Evolutionary conservation across 2,797 vertebrate genomes (phyloP).

Genomic region (Sebastes elongatus): DNA sequence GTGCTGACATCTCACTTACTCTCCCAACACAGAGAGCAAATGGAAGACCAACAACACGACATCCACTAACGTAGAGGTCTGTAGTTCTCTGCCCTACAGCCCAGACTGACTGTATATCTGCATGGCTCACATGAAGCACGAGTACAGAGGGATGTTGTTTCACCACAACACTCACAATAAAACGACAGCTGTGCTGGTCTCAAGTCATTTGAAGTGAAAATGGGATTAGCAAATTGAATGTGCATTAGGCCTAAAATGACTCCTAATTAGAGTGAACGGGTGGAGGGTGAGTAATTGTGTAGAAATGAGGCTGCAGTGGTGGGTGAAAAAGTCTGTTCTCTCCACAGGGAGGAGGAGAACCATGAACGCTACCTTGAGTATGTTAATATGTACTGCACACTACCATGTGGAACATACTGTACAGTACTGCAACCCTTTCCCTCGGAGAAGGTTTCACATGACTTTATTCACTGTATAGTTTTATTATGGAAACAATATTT

Average conservation of each 20-base stretch:
- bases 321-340: slow-evolving; percentile 36
- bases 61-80: slow-evolving; percentile 4
- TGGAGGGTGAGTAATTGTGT: slow-evolving; percentile 49
- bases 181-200: slow-evolving; percentile 68
- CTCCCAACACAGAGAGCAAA: not conserved
- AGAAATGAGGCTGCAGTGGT: slow-evolving; percentile 41
- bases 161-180: slow-evolving; percentile 28
- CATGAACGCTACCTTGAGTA: not conserved
- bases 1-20: slow-evolving; percentile 67
- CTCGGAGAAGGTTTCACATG: not conserved
- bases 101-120: not conserved
- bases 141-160: slow-evolving; percentile 7
- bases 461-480: not conserved
- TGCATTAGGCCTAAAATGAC: slow-evolving; percentile 62
- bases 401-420: not conserved
- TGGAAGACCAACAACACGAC: slow-evolving; percentile 23
- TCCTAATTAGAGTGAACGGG: slow-evolving; percentile 62
- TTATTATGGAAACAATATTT: not conserved
- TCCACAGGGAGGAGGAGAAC: slow-evolving; percentile 1
- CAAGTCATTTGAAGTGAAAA: slow-evolving; percentile 70
- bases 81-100: not conserved
- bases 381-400: not conserved
- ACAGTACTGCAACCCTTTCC: not conserved
- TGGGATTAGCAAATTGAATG: slow-evolving; percentile 69
- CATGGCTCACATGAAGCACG: not conserved